A percentile compares a stretch with the other conserved stretches of the same genome.
Conservation (phyloP, 2,797 vertebrate genomes). For the Phalanger gymnotis region DNA sequence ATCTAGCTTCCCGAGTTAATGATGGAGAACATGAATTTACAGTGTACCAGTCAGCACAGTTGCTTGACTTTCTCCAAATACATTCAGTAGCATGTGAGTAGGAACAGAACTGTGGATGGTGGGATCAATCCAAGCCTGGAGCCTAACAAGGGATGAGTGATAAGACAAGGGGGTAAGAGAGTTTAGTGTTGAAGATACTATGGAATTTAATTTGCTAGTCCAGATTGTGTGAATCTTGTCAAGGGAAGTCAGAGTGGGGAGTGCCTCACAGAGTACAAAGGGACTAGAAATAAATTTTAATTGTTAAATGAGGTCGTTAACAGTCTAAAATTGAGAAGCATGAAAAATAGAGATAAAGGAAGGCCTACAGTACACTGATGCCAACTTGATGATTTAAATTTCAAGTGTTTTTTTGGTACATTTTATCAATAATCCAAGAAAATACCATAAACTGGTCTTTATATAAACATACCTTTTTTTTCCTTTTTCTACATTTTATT, state of each 20-base stretch:
- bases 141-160: neutral
- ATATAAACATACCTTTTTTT: conserved; percentile 7
- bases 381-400: conserved; percentile 23
- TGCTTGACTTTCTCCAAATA: neutral
- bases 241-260: neutral
- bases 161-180: neutral
- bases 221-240: neutral
- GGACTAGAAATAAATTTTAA: neutral
- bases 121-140: neutral
- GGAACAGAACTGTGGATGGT: neutral
- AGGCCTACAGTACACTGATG: neutral
- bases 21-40: neutral
- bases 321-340: conserved; percentile 23
- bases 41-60: neutral
- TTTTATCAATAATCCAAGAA: conserved; percentile 33
- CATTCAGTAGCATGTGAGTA: neutral
- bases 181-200: neutral
- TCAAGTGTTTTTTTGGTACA: neutral
- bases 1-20: neutral
- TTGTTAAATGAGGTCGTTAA: neutral
- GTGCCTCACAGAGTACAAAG: neutral
- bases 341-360: conserved; percentile 15
- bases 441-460: neutral
- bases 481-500: conserved; percentile 3
- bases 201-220: neutral